Evolutionary conservation across 2,797 vertebrate genomes (phyloP), one percentile per base, ranked within the genome.

Genomic region (Labeo calbasu): DNA sequence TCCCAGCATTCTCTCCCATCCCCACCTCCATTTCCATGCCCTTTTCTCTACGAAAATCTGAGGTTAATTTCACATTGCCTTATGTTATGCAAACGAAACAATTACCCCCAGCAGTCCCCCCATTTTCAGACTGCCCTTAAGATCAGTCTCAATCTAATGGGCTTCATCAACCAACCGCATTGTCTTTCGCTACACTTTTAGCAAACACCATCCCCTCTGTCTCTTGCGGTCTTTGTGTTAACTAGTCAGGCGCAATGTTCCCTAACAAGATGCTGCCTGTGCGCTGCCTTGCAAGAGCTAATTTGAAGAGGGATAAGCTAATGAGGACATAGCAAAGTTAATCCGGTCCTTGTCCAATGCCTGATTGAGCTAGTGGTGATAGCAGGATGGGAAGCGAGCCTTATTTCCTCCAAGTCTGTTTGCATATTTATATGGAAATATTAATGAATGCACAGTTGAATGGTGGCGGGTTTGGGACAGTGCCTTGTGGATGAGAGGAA

Each of bases 81-180:
- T 28, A 23, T 81, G 32, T 77, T 77, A 82, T 85, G 80, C 43
- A 81, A 77, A 82, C 5, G 4, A 81, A 13, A 70, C 79, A 85
- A 82, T 85, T 81, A 81, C 65, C 40, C 61, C 25, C 61, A 68
- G 84, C n/a, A 61, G 53, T 13, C 19, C 40, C 46, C 43, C 40
- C 68, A 19, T 46, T 57, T 40, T 21, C 36, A 32, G 32, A 28
- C 19, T 15, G 40, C 48, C 61, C 48, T 15, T 25, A 69, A 48
- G 8, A 85, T 46, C 40, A 85, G 50, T 21, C 23, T 53, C 32
- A n/a, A 32, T 32, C 21, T 53, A 79, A 79, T 13, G 43, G 32
- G 50, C 25, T 72, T 48, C 50, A 80, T 66, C 36, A 66, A 25
- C 68, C 32, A 55, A 46, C n/a, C 25, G 8, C 25, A 66, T 55